Conservation (phyloP, 1,140 invertebrate genomes). For the Phenacoccus solenopsis region DNA sequence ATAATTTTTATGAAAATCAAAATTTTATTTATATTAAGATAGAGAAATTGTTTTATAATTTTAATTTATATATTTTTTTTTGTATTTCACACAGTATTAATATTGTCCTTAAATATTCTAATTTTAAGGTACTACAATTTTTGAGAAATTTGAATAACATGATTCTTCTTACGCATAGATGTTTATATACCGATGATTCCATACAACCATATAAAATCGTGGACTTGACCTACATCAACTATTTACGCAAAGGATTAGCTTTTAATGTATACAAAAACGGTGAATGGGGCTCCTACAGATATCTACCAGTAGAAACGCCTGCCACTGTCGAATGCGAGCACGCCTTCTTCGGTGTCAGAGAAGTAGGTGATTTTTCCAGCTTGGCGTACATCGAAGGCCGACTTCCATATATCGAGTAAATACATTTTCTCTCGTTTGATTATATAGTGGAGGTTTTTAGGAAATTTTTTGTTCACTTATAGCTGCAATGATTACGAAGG, state of each 20-base stretch:
- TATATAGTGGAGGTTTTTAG: no score
- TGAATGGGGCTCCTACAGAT: constrained; percentile 42
- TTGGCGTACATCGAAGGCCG: constrained; percentile 67
- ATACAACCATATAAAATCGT: constrained; percentile 1
- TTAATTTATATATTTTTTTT: no score
- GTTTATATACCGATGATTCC: background rate
- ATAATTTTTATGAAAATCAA: no score
- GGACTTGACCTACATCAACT: background rate
- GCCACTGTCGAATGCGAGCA: constrained; percentile 42
- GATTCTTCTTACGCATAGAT: background rate
- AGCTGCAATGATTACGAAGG: background rate
- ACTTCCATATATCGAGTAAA: constrained; percentile 38
- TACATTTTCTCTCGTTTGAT: background rate
- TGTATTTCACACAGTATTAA: no score
- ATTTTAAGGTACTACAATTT: background rate
- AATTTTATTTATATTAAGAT: no score
- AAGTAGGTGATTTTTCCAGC: constrained; percentile 73
- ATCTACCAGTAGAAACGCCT: constrained; percentile 48
- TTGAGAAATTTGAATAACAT: background rate
- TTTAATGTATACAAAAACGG: constrained; percentile 29
- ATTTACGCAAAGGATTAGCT: constrained; percentile 36
- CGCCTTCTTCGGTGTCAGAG: constrained; percentile 61
- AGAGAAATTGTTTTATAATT: no score
- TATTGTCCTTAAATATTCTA: no score
- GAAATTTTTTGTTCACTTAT: no score